Percentiles rank a stretch among this genome's conserved stretches.
phyloP scores from a whole-genome alignment of 1,140 invertebrate genomes.

The Drosophila mayri region DNA sequence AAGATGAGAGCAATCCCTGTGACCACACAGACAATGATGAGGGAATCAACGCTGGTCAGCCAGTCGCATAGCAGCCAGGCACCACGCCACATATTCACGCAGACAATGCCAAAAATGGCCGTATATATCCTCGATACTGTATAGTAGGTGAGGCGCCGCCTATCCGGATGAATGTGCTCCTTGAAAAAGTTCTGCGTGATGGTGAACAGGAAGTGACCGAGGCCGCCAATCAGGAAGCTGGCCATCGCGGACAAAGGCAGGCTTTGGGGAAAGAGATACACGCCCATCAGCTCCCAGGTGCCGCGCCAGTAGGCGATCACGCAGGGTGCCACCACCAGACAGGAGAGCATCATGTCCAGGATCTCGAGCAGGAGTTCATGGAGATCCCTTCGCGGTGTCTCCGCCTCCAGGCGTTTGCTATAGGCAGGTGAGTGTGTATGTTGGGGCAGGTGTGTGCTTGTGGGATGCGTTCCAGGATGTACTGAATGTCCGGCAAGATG shows the following conservation, averaged over 20 bases:
- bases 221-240: constrained; percentile 89
- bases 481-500: constrained; percentile 1
- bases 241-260: constrained; percentile 87
- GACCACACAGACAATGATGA: constrained; percentile 87
- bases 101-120: constrained; percentile 90
- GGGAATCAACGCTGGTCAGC: constrained; percentile 87
- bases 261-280: constrained; percentile 88
- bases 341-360: constrained; percentile 90
- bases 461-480: constrained; percentile 15
- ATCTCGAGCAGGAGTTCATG: constrained; percentile 87
- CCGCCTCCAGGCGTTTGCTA: constrained; percentile 79
- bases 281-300: constrained; percentile 92
- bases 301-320: constrained; percentile 95
- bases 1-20: constrained; percentile 88
- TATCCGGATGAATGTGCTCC: constrained; percentile 88
- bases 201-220: constrained; percentile 89
- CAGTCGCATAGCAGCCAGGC: constrained; percentile 91
- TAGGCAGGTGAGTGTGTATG: constrained; percentile 21
- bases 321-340: constrained; percentile 90
- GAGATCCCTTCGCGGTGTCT: constrained; percentile 67
- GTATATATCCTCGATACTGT: constrained; percentile 91
- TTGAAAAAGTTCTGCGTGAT: constrained; percentile 88
- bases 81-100: constrained; percentile 94
- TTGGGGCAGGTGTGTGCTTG: constrained; percentile 29
- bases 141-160: constrained; percentile 89